Base-by-base conservation (phyloP, 2,797 vertebrate species). In the Acanthurus lineatus region DNA sequence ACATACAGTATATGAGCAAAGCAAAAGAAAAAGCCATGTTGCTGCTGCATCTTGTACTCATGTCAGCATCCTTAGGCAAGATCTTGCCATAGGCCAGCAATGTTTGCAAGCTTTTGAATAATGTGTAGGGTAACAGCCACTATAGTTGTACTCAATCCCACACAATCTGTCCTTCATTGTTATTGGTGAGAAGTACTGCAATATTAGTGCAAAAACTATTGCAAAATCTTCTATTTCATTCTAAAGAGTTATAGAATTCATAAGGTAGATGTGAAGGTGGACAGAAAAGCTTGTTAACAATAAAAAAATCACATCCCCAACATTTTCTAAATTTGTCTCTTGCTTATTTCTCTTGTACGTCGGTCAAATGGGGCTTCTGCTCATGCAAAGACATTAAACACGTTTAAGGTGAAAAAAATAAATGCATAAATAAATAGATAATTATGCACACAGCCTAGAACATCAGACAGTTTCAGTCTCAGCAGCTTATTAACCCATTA, bases 161-260 rank as follows among this genome's bases (percentile, higher is more conserved):
- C 67, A 69, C 59, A 73, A 57, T 79, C 63, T 68, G 68, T 63
- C 42, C 35, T 25, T 88, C 60, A 76, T 81, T 72, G 58, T 19
- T 58, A 5, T 53, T 75, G 73, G 73, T 76, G 61, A 14, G 3
- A 63, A 68, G 47, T 69, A 51, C 44, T 72, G 70, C 49, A 58
- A 65, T 75, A 53, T 63, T 45, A 77, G 42, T 75, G 40, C 51
- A 69, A 52, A 69, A 53, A 73, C 49, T 60, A 28, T 28, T 45
- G 52, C 42, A 20, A 32, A 40, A 12, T 19, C 59, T 17, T 9
- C 28, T n/a, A 53, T 4, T 38, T 60, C 22, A 51, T 35, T 51
- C 9, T 32, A 22, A 32, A 16, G 22, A 49, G 32, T 49, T 10
- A 15, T 7, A 11, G 22, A 25, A 53, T 3, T 57, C 8, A 38